A percentile compares a stretch with the other conserved stretches of the same genome.
phyloP scores from a whole-genome alignment of 2,888 invertebrate genomes.

The Eurytoma californica region DNA sequence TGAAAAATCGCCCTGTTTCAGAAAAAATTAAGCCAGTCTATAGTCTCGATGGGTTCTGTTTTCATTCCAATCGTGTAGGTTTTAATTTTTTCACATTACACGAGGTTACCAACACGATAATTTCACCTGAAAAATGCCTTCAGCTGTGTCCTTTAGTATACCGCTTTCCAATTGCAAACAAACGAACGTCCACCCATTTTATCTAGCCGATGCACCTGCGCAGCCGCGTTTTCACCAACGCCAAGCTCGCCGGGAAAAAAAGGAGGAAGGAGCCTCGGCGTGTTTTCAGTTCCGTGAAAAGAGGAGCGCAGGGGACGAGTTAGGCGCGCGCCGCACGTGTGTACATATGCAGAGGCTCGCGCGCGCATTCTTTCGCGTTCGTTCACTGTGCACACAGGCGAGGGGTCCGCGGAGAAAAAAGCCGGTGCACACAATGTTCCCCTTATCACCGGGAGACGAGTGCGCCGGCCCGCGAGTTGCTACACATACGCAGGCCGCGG shows the following conservation, averaged over 20 bases:
- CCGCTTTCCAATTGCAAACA: too few relatives aligned
- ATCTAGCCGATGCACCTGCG: background rate
- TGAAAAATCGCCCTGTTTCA: too few relatives aligned
- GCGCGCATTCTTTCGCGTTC: conserved; percentile 40
- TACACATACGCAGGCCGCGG: background rate
- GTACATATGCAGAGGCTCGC: background rate
- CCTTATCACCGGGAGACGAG: background rate
- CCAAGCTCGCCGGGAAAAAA: background rate
- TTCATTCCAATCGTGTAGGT: too few relatives aligned
- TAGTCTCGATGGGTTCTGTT: too few relatives aligned
- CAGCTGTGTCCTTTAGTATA: too few relatives aligned
- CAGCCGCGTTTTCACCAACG: background rate
- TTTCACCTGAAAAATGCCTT: too few relatives aligned
- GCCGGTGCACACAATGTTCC: conserved; percentile 54
- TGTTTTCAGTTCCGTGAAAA: conserved; percentile 34
- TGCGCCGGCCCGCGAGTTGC: background rate
- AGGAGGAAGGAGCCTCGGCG: background rate
- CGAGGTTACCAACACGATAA: too few relatives aligned
- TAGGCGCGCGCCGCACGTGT: background rate
- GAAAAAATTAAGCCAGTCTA: too few relatives aligned
- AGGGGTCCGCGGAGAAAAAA: background rate
- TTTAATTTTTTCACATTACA: too few relatives aligned
- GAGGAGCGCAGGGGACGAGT: background rate
- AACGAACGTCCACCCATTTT: too few relatives aligned
- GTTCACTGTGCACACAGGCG: conserved; percentile 15